Evolutionary conservation across 2,113 vertebrate genomes (phyloP).

Genomic region (Sardina pilchardus): DNA sequence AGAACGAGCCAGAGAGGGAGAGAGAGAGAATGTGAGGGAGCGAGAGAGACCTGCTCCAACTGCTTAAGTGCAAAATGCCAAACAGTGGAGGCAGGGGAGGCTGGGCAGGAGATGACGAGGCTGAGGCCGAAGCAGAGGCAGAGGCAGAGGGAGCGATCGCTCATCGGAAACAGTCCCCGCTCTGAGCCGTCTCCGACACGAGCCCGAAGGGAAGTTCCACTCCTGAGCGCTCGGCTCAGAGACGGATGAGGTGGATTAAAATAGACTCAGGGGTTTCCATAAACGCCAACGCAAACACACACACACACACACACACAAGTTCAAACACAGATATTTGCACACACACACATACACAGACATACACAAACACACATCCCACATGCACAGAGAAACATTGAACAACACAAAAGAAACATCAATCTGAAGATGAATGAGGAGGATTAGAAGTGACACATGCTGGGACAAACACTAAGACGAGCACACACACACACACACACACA

Average conservation of each 20-base stretch:
- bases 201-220: not conserved
- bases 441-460: conserved; percentile 8
- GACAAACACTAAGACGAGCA: not conserved
- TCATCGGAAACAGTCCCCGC: not conserved
- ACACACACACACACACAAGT: conserved; percentile 36
- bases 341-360: conserved; percentile 31
- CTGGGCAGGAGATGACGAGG: no score
- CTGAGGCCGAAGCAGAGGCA: not conserved
- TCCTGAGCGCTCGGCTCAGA: not conserved
- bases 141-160: not conserved
- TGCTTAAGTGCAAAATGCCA: no score
- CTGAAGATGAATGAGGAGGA: conserved; percentile 44
- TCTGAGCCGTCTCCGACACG: not conserved
- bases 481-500: not conserved
- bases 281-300: conserved; percentile 1
- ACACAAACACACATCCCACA: not conserved
- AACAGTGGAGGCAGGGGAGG: not conserved
- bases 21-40: no score
- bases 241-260: not conserved
- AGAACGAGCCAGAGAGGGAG: no score
- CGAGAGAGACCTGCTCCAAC: no score
- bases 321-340: not conserved
- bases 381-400: not conserved
- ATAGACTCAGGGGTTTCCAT: not conserved
- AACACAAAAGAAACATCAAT: conserved; percentile 31